Base-by-base conservation (phyloP, 1,140 invertebrate genomes). In the Zaprionus vittiger region DNA sequence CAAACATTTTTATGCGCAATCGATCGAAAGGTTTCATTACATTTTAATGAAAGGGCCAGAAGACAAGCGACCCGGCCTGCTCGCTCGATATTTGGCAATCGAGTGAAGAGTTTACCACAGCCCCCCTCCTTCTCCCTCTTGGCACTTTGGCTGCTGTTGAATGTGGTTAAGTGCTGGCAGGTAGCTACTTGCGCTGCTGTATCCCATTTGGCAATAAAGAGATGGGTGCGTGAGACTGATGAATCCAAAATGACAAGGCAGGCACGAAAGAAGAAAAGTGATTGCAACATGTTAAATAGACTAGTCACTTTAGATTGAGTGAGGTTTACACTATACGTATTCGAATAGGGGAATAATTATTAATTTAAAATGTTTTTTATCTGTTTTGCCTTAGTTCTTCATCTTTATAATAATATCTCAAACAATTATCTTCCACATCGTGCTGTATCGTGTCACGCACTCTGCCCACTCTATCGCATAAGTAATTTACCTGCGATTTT, bases 21-120 rank as follows among this genome's bases (percentile, higher is more conserved):
- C 84, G 84, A 89, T 89, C 81, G 81, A 84, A 84, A 66, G 84
- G 81, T 90, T 89, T 84, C 84, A 89, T 89, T 84, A 89, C 84
- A 83, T 89, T 87, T 87, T 87, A 87, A 87, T 87, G 81, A 87
- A 87, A 89, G 26, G 69, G 47, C 64, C 34, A 61, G 60, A 54
- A 49, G 57, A 64, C 61, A 62, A 63, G 22, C 26, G 37, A 17
- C 41, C 41, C 41, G 61, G 52, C 56, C 63, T 68, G 54, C 37
- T 38, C 65, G 61, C 56, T 62, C 71, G 64, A 65, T 74, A 73
- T 68, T 63, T 38, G 44, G 61, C 52, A 56, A 44, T 67, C 31
- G 56, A 41, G 31, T 11, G 11, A 49, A 69, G 47, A 31, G 47
- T 52, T 52, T 47, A 47, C 47, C 12, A 5, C 47, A 24, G 20